Evolutionary conservation across 2,797 vertebrate genomes (phyloP).

Genomic region (Muscicapa comitata): DNA sequence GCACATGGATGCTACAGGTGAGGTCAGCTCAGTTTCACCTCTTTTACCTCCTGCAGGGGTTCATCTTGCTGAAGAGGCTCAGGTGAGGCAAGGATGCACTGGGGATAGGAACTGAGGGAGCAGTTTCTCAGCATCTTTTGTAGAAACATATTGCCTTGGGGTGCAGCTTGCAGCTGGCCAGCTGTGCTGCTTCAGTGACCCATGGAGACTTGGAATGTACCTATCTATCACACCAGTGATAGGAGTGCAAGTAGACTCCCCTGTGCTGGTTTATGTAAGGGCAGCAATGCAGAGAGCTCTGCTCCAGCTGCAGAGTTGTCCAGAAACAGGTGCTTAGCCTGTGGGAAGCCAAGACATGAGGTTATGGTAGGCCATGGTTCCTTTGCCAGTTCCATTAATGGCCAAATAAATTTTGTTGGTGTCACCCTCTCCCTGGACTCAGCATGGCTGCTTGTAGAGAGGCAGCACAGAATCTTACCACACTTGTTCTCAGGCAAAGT

Average conservation of each 20-base stretch:
- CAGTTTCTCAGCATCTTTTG: background rate
- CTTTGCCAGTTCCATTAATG: background rate
- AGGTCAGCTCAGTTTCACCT: background rate
- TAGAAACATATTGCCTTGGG: background rate
- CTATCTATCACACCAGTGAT: fast-evolving
- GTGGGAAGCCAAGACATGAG: background rate
- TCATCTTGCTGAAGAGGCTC: background rate
- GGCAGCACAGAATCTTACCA: background rate
- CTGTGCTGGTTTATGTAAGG: background rate
- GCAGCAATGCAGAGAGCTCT: background rate
- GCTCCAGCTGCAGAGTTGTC: background rate
- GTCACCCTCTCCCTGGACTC: background rate
- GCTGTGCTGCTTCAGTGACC: background rate
- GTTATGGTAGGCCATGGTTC: background rate
- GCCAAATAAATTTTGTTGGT: background rate
- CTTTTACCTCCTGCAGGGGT: background rate
- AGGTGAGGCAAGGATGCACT: background rate
- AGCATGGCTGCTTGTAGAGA: background rate
- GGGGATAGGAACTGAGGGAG: background rate
- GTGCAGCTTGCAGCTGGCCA: background rate
- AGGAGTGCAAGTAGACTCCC: background rate
- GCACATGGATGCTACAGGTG: background rate
- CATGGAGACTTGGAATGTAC: background rate
- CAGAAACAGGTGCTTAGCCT: background rate
- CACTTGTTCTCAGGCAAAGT: background rate